These are phyloP conservation scores for Oophaga sylvatica DNA, from an alignment of 2,797 vertebrate species.

Conservation along the genomic window DNA sequence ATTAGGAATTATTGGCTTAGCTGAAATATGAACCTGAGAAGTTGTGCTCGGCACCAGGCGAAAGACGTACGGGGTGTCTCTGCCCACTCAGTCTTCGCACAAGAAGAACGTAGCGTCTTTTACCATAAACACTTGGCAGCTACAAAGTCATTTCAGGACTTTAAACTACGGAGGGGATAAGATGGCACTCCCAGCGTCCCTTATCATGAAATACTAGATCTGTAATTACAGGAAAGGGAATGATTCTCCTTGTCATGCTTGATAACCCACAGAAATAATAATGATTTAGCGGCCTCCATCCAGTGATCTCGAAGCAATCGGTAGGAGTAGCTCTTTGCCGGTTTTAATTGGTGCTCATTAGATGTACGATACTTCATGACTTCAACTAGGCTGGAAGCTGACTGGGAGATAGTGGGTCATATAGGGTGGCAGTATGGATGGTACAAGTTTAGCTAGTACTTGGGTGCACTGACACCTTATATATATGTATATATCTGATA, in stretches of 20 bases:
- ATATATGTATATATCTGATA: not conserved
- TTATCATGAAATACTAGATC: slow-evolving; percentile 55
- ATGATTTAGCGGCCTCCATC: slow-evolving; percentile 59
- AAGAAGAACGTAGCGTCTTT: not conserved
- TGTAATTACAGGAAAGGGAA: slow-evolving; percentile 59
- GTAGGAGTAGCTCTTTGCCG: slow-evolving; percentile 50
- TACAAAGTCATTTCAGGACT: slow-evolving; percentile 48
- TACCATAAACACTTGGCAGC: slow-evolving; percentile 48
- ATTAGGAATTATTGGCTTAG: not conserved
- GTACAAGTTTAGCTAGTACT: not conserved
- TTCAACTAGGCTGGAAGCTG: slow-evolving; percentile 41
- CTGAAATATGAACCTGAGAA: not conserved
- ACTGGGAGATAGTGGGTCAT: slow-evolving; percentile 8
- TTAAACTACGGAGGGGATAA: slow-evolving; percentile 38
- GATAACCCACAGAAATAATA: slow-evolving; percentile 61
- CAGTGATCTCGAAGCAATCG: slow-evolving; percentile 53
- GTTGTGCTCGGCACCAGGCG: not conserved
- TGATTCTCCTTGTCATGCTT: slow-evolving; percentile 60
- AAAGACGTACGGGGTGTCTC: not conserved
- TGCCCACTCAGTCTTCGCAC: not conserved
- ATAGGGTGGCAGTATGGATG: slow-evolving; percentile 14
- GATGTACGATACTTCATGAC: slow-evolving; percentile 46
- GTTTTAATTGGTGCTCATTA: slow-evolving; percentile 61
- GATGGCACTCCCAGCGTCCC: slow-evolving; percentile 24
- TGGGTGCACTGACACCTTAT: not conserved